These are phyloP conservation scores for Narcine bancroftii DNA, from an alignment of 2,113 vertebrate genomes.

Conservation along the genomic window DNA sequence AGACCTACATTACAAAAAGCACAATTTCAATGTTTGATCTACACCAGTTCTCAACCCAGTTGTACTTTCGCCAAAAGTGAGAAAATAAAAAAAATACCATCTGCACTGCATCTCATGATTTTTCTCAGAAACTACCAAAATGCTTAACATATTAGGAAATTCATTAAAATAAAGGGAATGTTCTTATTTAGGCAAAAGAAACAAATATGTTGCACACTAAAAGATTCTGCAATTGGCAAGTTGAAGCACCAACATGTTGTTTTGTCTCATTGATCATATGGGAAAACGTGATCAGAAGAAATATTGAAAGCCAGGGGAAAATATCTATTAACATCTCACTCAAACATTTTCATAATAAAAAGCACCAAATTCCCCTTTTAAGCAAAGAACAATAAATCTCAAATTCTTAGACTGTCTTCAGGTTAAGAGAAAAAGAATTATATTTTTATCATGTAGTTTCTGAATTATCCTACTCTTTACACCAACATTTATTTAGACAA, in stretches of 20 bases:
- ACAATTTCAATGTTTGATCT: no score
- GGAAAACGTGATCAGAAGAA: background rate
- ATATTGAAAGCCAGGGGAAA: background rate
- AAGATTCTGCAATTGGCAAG: background rate
- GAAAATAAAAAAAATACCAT: background rate
- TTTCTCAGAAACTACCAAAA: background rate
- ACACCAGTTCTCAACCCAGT: no score
- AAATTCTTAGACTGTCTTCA: background rate
- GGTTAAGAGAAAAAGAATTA: background rate
- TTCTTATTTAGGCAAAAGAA: background rate
- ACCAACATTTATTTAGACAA: background rate
- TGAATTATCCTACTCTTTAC: background rate
- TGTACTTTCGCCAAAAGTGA: background rate
- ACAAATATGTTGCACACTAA: background rate
- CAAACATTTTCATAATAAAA: constrained; percentile 9
- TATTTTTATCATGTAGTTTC: background rate
- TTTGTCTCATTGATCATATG: background rate
- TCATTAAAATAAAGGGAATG: background rate
- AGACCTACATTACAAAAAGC: background rate
- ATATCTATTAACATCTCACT: background rate
- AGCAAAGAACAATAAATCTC: background rate
- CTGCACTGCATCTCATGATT: background rate
- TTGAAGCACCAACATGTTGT: background rate
- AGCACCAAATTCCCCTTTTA: background rate
- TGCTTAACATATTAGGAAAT: background rate